These are phyloP conservation scores for Cyprinus carpio DNA, from an alignment of 2,113 vertebrate species.

Conservation along the genomic window DNA sequence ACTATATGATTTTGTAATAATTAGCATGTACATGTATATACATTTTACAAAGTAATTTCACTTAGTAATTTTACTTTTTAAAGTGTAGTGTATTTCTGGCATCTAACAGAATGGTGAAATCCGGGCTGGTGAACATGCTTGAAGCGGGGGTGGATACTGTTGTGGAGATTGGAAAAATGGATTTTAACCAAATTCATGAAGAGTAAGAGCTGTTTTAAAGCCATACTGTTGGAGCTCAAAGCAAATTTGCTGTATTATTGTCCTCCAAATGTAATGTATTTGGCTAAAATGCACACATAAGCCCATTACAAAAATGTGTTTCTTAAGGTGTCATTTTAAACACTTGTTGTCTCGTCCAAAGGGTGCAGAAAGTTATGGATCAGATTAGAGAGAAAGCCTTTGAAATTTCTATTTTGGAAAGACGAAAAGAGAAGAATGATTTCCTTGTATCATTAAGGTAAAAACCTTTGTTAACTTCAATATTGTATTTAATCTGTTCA, in stretches of 20 bases:
- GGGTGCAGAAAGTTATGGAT: background rate
- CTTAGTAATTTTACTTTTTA: background rate
- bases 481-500: background rate
- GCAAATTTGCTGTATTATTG: background rate
- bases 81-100: background rate
- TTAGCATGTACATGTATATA: too few species aligned
- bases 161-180: background rate
- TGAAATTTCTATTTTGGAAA: conserved; percentile 12
- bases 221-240: background rate
- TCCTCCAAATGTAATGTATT: background rate
- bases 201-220: conserved; percentile 15
- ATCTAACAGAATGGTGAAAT: conserved; percentile 21
- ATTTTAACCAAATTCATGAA: conserved; percentile 9
- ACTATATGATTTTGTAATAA: background rate
- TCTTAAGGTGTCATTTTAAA: background rate
- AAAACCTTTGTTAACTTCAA: background rate
- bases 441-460: conserved; percentile 20
- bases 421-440: conserved; percentile 20
- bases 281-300: background rate
- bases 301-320: background rate
- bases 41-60: background rate
- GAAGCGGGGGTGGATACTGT: background rate
- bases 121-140: background rate
- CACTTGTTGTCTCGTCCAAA: background rate
- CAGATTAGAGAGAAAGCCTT: background rate